These are phyloP conservation scores for Rhingia rostrata DNA, from an alignment of 2,888 invertebrate genomes.

Conservation along the genomic window DNA sequence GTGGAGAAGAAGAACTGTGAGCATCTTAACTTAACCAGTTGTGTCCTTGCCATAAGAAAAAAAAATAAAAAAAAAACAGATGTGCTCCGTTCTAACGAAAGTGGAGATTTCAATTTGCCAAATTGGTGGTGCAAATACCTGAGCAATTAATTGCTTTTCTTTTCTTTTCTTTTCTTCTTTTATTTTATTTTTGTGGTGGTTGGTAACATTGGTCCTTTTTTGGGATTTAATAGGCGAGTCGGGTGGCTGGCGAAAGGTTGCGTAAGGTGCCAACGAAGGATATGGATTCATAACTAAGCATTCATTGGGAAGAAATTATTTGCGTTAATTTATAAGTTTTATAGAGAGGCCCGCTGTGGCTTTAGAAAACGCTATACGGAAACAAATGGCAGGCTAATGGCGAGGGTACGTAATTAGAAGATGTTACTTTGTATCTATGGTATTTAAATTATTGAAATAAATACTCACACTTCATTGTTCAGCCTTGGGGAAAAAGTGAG, in stretches of 20 bases:
- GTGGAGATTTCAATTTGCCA: constrained; percentile 66
- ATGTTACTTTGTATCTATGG: no score
- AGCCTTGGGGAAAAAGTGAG: no score
- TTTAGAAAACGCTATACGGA: no score
- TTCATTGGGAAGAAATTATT: constrained; percentile 50
- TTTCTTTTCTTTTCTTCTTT: constrained; percentile 47
- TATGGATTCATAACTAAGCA: no score
- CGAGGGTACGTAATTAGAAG: no score
- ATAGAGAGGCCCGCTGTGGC: neutral
- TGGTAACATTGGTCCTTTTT: neutral
- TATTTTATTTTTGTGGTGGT: constrained; percentile 14
- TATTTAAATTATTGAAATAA: no score
- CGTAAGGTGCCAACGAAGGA: constrained; percentile 30
- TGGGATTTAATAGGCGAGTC: neutral
- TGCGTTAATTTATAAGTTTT: constrained; percentile 59
- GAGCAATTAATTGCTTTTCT: constrained; percentile 69
- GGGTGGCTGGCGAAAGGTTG: constrained; percentile 2
- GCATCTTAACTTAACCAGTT: constrained; percentile 34
- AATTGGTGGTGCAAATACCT: constrained; percentile 71
- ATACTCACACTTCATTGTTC: no score
- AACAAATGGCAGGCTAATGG: no score
- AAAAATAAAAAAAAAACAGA: constrained; percentile 4
- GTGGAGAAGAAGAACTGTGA: neutral
- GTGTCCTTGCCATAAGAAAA: constrained; percentile 26
- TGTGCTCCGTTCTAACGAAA: constrained; percentile 17